Conservation (phyloP, 2,113 vertebrate species). For the Pangasianodon gigas region DNA sequence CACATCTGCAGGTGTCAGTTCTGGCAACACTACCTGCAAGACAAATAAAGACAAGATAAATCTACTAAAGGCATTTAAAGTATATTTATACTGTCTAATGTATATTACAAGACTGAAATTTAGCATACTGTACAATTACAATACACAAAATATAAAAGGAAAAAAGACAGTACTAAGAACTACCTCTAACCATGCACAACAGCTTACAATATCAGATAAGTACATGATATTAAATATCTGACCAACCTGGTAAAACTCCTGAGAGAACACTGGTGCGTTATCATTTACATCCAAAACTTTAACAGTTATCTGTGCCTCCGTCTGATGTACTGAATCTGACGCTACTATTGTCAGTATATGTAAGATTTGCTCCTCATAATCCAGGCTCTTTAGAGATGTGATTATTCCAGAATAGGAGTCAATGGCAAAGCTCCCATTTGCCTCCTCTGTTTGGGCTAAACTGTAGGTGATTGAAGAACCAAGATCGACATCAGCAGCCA, state of each 20-base stretch:
- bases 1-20: slow-evolving; percentile 66
- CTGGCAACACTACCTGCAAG: slow-evolving; percentile 79
- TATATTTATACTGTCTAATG: not conserved
- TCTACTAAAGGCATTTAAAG: not conserved
- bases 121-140: not conserved
- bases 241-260: slow-evolving; percentile 80
- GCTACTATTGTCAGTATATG: slow-evolving; percentile 73
- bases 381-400: slow-evolving; percentile 74
- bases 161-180: not conserved
- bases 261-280: slow-evolving; percentile 84
- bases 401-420: slow-evolving; percentile 78
- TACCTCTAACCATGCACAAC: not conserved
- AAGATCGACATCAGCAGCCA: slow-evolving; percentile 82
- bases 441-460: slow-evolving; percentile 71
- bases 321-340: slow-evolving; percentile 83
- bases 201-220: not conserved
- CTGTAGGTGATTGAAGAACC: slow-evolving; percentile 80
- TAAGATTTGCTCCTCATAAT: slow-evolving; percentile 80
- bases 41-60: slow-evolving; percentile 4
- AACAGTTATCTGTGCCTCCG: slow-evolving; percentile 75
- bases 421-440: slow-evolving; percentile 78
- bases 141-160: not conserved
- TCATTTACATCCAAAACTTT: slow-evolving; percentile 86
- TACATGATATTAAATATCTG: not conserved
- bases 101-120: not conserved